phyloP scores from a whole-genome alignment of 2,113 vertebrate genomes.

The Varanus komodoensis region DNA sequence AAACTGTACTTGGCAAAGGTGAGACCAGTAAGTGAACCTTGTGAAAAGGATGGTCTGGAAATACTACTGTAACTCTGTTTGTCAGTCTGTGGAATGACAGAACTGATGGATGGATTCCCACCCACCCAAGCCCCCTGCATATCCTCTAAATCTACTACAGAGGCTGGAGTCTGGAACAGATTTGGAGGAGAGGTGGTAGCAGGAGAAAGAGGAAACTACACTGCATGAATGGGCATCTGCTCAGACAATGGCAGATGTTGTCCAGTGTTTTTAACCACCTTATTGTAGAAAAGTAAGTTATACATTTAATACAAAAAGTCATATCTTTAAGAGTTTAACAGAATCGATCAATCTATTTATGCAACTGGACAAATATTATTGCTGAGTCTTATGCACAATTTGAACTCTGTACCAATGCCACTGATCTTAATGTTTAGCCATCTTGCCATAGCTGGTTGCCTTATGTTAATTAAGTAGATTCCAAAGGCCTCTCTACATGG shows the following conservation, averaged over 20 bases:
- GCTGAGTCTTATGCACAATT: conserved; percentile 22
- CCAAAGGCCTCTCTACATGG: conserved; percentile 9
- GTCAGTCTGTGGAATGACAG: background rate
- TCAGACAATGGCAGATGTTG: background rate
- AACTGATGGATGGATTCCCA: background rate
- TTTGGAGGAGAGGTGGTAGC: too few relatives aligned
- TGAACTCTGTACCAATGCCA: background rate
- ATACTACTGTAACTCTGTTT: background rate
- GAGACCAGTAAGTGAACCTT: background rate
- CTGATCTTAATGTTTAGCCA: conserved; percentile 9
- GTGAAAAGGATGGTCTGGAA: background rate
- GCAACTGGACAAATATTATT: background rate
- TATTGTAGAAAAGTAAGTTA: background rate
- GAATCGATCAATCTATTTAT: rapidly evolving
- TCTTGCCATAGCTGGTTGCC: background rate
- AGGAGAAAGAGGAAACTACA: too few relatives aligned
- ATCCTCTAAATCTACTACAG: too few relatives aligned
- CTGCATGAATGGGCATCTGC: too few relatives aligned
- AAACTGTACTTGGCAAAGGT: background rate
- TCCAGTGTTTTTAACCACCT: background rate
- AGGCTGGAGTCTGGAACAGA: too few relatives aligned
- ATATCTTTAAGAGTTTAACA: background rate
- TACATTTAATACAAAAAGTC: background rate
- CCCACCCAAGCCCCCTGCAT: too few relatives aligned
- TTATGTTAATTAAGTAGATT: background rate